Evolutionary conservation across 1,140 invertebrate species (phyloP), one percentile per base, ranked within the genome.

Genomic region (Nilaparvata lugens): DNA sequence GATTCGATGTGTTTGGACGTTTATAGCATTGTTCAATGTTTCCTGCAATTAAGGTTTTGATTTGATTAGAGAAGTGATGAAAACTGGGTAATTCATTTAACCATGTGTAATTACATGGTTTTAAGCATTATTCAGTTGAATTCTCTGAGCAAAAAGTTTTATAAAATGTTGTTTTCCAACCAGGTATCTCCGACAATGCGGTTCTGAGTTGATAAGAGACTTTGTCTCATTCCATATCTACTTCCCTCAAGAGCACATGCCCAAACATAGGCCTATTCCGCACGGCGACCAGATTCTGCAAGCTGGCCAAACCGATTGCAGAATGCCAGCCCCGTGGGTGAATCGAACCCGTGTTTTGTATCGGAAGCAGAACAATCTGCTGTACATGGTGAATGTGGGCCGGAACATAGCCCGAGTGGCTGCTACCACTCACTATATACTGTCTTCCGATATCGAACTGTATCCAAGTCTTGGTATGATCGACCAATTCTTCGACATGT

Each of bases 331-430:
- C 0, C 87, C 88, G 0, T 91, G 86, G 78, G 69, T 78, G 1
- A 87, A 87, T 65, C 77, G 83, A 9, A 77, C 79, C 1, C 69
- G 76, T 14, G 78, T 81, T 42, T 82, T 90, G 65, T 93, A 89
- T 72, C 91, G 89, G 72, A 82, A 79, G 16, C 81, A 86, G 56
- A 89, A 87, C 69, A 89, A 85, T 66, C 75, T 93, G 0, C 71
- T 91, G 1, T 95, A 94, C 71, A 91, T 91, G 0, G 88, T 95
- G 11, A 93, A 95, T 70, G 87, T 93, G 1, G 90, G 87, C 0
- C 75, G 91, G 9, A 94, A 95, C 70, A 81, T 94, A 14, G 91
- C 91, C 0, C 77, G 91, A 13, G 87, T 92, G 67, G 80, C 83
- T 7, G 86, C 92, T 9, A 74, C 85, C 23, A 93, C 93, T 13